A percentile compares a stretch with the other conserved stretches of the same genome.
phyloP scores from a whole-genome alignment of 2,888 invertebrate genomes.

The Mythimna impura region DNA sequence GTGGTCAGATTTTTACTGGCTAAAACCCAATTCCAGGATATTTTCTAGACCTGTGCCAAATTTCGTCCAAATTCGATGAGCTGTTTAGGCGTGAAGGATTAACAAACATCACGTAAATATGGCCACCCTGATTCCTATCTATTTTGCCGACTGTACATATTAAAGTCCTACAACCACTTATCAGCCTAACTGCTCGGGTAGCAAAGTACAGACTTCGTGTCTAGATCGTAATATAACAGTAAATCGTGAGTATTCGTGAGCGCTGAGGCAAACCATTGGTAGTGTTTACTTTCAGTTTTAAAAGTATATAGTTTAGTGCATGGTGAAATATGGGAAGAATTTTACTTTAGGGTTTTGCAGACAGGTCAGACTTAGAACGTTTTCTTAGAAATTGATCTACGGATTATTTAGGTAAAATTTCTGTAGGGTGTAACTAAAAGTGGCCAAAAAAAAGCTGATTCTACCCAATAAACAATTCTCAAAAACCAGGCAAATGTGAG shows the following conservation, averaged over 20 bases:
- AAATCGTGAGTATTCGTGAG: constrained; percentile 28
- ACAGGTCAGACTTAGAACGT: not conserved
- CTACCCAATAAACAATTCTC: too few relatives aligned
- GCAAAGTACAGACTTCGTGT: constrained; percentile 44
- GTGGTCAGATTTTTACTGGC: too few relatives aligned
- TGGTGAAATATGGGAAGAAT: not conserved
- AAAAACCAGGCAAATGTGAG: too few relatives aligned
- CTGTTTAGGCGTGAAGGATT: too few relatives aligned
- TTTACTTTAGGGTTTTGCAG: not conserved
- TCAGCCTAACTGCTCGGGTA: constrained; percentile 31
- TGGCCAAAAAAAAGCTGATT: too few relatives aligned
- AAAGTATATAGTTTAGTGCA: not conserved
- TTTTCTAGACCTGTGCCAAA: too few relatives aligned
- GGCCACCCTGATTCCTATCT: not conserved
- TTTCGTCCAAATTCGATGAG: too few relatives aligned
- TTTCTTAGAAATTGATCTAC: not conserved
- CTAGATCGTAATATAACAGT: constrained; percentile 41
- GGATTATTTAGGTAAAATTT: not conserved
- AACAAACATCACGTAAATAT: too few relatives aligned
- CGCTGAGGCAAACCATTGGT: not conserved
- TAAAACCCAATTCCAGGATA: too few relatives aligned
- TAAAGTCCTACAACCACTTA: constrained; percentile 37
- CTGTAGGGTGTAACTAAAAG: too few relatives aligned
- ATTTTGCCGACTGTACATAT: constrained; percentile 29
- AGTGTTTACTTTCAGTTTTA: constrained; percentile 40